A percentile compares a stretch with the other conserved stretches of the same genome.
Conservation (phyloP, 2,113 vertebrate species). For the Toxotes chatareus region DNA sequence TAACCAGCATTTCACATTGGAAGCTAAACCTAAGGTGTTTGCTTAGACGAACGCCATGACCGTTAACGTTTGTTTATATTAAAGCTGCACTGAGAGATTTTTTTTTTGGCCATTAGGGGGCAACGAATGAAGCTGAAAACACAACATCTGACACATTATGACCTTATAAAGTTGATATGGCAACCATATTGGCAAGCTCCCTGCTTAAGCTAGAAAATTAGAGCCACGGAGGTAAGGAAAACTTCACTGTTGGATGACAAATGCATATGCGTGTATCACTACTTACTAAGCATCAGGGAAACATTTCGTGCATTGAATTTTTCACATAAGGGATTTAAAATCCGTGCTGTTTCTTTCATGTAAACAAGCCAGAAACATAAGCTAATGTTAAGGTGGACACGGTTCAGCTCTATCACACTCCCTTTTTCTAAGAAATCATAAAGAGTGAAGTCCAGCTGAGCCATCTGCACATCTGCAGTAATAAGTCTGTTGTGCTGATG, state of each 20-base stretch:
- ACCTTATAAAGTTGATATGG: background rate
- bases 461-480: conserved; percentile 20
- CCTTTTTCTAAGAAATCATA: conserved; percentile 1
- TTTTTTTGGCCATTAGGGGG: too few relatives aligned
- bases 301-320: background rate
- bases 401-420: background rate
- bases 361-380: background rate
- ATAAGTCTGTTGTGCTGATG: conserved; percentile 7
- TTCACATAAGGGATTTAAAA: background rate
- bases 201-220: background rate
- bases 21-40: conserved; percentile 1
- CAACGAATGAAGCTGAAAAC: background rate
- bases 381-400: background rate
- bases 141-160: background rate
- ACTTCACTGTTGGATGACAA: too few relatives aligned
- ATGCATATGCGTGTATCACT: background rate
- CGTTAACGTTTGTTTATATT: background rate
- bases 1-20: background rate
- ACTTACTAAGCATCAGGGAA: background rate
- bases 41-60: background rate
- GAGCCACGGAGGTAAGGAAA: too few relatives aligned
- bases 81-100: too few relatives aligned
- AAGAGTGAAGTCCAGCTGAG: background rate
- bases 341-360: background rate
- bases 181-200: too few relatives aligned